Base-by-base conservation (phyloP, 35 echinoderm and acorn worm species). In the Stichopus chloronotus region DNA sequence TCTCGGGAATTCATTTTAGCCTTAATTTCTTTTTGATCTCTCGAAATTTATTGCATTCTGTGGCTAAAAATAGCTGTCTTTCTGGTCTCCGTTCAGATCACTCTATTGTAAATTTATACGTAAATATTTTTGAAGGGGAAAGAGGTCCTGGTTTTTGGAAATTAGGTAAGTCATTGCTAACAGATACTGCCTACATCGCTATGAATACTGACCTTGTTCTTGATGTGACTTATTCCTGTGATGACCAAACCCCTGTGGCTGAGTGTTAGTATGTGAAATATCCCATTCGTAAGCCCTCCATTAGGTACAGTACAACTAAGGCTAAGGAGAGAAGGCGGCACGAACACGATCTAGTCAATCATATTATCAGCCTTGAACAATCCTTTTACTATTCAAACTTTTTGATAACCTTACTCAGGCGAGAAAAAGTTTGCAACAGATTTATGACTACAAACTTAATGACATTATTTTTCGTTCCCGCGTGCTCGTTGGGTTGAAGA, bases 121-220 rank as follows among this genome's bases (percentile, higher is more conserved):
- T 85, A 85, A 85, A 58, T 16, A 85, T 85, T 56, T 57, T 58
- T 85, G 56, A 85, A 55, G 82, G 13, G 82, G 54, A 85, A 58
- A 85, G 82, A 21, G 56, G 82, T 53, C 82, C 82, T 56, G 82
- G 82, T 5, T 85, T 85, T 56, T 85, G 82, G 82, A 85, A 85
- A 58, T 7, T 54, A 10, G 54, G 54, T 58, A 56, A 85, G 4
- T 85, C 82, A 21, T 21, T 85, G 20, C 52, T 57, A 54, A 7
- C 52, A 53, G 82, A 85, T 85, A 85, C 52, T 9, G 16, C 7
- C 19, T 55, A 56, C 53, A 85, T 55, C 5, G 82, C 7, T 57
- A 85, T 85, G 82, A 56, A 55, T 16, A 85, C 6, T 58, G 56
- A 85, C 57, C 19, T 85, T 7, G 52, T 56, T n/a, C 52, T 21